Conservation (phyloP, 2,888 invertebrate genomes). For the Horisme vitalbata region DNA sequence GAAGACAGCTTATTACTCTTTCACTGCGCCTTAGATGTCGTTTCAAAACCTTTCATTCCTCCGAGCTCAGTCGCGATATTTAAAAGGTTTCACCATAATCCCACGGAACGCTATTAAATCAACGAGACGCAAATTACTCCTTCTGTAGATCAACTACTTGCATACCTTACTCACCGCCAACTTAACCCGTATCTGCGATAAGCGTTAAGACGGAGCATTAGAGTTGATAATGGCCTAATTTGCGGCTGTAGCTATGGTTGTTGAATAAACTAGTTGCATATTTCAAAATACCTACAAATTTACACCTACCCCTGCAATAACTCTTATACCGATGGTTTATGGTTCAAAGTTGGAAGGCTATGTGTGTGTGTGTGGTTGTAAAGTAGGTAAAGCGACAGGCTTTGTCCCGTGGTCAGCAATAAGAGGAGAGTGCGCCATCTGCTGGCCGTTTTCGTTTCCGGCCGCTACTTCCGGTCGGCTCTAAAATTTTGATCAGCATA, state of each 20-base stretch:
- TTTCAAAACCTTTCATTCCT: too few relatives aligned
- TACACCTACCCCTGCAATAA: constrained; percentile 23
- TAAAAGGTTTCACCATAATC: too few relatives aligned
- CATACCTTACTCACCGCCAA: constrained; percentile 51
- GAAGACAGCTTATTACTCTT: too few relatives aligned
- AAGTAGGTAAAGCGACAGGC: constrained; percentile 57
- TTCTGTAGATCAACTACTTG: constrained; percentile 48
- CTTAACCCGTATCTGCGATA: constrained; percentile 1
- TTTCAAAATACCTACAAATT: constrained; percentile 54
- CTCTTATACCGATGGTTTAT: constrained; percentile 32
- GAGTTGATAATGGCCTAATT: constrained; percentile 42
- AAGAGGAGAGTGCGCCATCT: constrained; percentile 76
- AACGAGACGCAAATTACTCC: constrained; percentile 56
- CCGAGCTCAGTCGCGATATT: too few relatives aligned
- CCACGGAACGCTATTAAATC: constrained; percentile 48
- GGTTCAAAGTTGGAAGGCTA: constrained; percentile 33
- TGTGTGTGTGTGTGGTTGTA: constrained; percentile 27
- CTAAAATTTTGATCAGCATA: constrained; percentile 70
- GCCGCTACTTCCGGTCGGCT: constrained; percentile 59
- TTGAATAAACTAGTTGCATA: constrained; percentile 70
- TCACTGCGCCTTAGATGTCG: too few relatives aligned
- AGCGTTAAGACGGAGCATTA: constrained; percentile 40
- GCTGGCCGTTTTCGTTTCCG: constrained; percentile 63
- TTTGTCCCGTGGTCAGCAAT: constrained; percentile 75
- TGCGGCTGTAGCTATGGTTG: constrained; percentile 40